phyloP scores from a whole-genome alignment of 2,113 vertebrate species.

The Anser brachyrhynchus region DNA sequence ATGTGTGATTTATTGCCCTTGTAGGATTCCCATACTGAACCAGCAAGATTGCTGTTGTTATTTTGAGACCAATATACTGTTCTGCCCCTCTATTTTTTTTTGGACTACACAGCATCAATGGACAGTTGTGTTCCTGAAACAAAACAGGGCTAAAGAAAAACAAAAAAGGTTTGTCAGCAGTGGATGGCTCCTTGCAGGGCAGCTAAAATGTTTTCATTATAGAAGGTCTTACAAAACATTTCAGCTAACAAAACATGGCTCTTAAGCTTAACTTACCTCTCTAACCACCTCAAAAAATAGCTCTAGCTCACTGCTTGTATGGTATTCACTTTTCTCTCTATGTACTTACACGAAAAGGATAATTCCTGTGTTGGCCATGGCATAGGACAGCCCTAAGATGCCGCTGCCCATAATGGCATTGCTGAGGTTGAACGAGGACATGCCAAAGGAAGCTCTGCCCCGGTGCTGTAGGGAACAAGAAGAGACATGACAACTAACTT shows the following conservation, averaged over 20 bases:
- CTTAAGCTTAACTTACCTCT: background rate
- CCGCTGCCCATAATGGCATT: conserved; percentile 99
- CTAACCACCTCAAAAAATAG: background rate
- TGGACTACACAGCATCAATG: background rate
- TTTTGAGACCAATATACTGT: background rate
- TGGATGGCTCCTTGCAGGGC: background rate
- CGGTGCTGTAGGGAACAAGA: conserved; percentile 80
- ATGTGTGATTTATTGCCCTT: background rate
- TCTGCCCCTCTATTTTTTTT: background rate
- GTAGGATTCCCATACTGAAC: background rate
- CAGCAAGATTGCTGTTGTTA: background rate
- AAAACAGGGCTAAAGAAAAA: background rate
- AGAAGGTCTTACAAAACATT: background rate
- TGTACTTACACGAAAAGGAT: conserved; percentile 91
- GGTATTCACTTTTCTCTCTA: background rate
- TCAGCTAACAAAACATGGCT: background rate
- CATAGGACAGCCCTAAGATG: conserved; percentile 93
- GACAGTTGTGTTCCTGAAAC: background rate
- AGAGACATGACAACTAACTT: background rate
- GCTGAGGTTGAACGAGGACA: conserved; percentile 96
- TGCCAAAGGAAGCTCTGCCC: conserved; percentile 91
- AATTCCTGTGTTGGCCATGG: conserved; percentile 98
- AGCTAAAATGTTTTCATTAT: background rate
- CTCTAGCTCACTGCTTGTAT: background rate
- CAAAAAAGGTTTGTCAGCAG: background rate